Evolutionary conservation across 2,888 invertebrate species (phyloP).

Genomic region (Miltochrista miniata): DNA sequence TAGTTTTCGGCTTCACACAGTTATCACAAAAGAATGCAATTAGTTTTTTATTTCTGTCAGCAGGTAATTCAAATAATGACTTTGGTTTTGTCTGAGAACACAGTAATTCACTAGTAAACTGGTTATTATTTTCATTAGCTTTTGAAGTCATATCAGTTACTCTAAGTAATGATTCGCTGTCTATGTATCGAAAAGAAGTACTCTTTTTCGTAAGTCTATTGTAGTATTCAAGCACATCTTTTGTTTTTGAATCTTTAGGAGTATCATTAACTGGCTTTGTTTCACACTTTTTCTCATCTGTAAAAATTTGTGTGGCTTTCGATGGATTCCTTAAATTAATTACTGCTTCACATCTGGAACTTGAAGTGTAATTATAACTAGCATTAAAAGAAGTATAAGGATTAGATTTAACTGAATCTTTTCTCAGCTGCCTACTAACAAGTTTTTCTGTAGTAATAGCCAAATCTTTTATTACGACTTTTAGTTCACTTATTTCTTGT

Average conservation of each 20-base stretch:
- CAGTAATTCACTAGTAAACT: constrained; percentile 30
- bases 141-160: constrained; percentile 71
- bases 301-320: constrained; percentile 49
- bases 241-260: constrained; percentile 46
- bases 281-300: constrained; percentile 37
- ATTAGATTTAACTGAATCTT: constrained; percentile 21
- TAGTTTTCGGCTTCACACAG: constrained; percentile 11
- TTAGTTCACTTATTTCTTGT: constrained; percentile 59
- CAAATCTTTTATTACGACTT: constrained; percentile 55
- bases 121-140: constrained; percentile 31
- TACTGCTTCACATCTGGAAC: constrained; percentile 20
- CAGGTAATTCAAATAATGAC: constrained; percentile 48
- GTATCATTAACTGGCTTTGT: constrained; percentile 37
- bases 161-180: constrained; percentile 67
- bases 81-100: constrained; percentile 47
- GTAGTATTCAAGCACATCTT: constrained; percentile 38
- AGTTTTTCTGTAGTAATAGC: constrained; percentile 53
- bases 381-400: constrained; percentile 16
- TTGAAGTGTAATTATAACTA: constrained; percentile 19
- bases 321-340: constrained; percentile 33
- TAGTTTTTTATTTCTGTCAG: constrained; percentile 37
- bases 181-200: constrained; percentile 66
- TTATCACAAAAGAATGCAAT: constrained; percentile 53
- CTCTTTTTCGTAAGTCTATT: constrained; percentile 53
- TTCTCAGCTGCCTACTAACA: constrained; percentile 44